Base-by-base conservation (phyloP, 2,888 invertebrate genomes). In the Dryobota labecula region DNA sequence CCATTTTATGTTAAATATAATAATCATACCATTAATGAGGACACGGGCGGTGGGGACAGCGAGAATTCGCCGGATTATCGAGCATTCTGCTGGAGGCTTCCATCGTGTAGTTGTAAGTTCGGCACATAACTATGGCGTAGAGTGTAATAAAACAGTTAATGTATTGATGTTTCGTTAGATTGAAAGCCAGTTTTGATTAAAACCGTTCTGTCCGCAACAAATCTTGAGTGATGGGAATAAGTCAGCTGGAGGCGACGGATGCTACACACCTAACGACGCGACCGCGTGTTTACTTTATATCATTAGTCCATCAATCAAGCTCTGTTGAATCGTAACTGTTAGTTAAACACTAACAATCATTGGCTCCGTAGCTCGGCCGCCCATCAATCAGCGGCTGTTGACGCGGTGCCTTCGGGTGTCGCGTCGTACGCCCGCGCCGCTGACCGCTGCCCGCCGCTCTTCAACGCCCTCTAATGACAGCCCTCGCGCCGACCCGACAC, bases 271-370 rank as follows among this genome's bases (percentile, higher is more conserved):
- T 91, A 90, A 91, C 87, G 90, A 87, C 88, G 88, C 83, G 89
- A 90, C 90, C 84, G 86, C 88, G 87, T 94, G 94, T 95, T 95
- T 94, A 90, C 92, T 94, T 95, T 94, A 93, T 94, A 95, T 94
- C 95, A 95, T 95, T 95, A 95, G 92, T 93, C 94, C 94, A 95
- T 95, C 95, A 94, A 95, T 95, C 95, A 95, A 93, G 92, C 91
- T 92, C 92, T 93, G 94, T 94, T 92, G 93, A 94, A 93, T 93
- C 88, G 91, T 94, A 94, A 94, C 94, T 94, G 94, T 94, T 94
- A 93, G 93, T 94, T 94, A 94, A 94, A 95, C 94, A 94, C 93
- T 93, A 94, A 94, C 94, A 94, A 94, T 92, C 90, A 92, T 89
- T 91, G 90, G 91, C 90, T 91, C 88, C 89, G 86, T 84, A 83